Conservation (phyloP, 2,797 vertebrate species). For the Tapera naevia region DNA sequence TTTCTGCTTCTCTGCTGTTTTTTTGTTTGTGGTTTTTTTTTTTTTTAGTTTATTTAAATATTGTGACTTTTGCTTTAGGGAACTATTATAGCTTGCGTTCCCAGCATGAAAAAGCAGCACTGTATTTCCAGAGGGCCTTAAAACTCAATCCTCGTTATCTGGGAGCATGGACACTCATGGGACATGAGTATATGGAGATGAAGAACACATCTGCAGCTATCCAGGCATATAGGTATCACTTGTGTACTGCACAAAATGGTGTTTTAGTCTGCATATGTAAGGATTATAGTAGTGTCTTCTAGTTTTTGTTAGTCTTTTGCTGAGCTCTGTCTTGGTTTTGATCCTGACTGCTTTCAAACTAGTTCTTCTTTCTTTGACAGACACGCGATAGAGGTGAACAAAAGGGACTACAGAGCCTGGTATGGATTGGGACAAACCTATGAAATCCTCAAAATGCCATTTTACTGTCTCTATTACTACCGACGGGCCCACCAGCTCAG, state of each 20-base stretch:
- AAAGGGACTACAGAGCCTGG: conserved; percentile 97
- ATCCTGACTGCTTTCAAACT: not conserved
- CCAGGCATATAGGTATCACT: conserved; percentile 91
- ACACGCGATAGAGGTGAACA: conserved; percentile 98
- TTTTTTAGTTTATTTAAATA: not conserved
- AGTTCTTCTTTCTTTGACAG: conserved; percentile 71
- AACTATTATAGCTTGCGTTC: conserved; percentile 98
- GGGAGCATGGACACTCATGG: conserved; percentile 98
- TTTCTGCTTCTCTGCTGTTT: not conserved
- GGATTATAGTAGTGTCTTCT: not conserved
- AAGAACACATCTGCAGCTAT: conserved; percentile 99
- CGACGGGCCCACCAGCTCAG: conserved; percentile 96
- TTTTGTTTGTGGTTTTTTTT: not conserved
- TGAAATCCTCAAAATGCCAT: conserved; percentile 99
- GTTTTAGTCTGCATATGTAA: not conserved
- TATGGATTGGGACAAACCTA: conserved; percentile 98
- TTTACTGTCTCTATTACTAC: conserved; percentile 99
- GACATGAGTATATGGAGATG: conserved; percentile 99
- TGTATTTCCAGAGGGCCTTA: conserved; percentile 97
- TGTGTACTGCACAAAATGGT: not conserved
- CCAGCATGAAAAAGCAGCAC: conserved; percentile 97
- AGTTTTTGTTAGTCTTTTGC: not conserved
- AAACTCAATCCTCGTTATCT: conserved; percentile 97
- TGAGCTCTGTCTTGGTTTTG: not conserved
- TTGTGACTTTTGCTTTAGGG: conserved; percentile 75